Evolutionary conservation across 2,797 vertebrate species (phyloP).

Genomic region (Moxostoma hubbsi): DNA sequence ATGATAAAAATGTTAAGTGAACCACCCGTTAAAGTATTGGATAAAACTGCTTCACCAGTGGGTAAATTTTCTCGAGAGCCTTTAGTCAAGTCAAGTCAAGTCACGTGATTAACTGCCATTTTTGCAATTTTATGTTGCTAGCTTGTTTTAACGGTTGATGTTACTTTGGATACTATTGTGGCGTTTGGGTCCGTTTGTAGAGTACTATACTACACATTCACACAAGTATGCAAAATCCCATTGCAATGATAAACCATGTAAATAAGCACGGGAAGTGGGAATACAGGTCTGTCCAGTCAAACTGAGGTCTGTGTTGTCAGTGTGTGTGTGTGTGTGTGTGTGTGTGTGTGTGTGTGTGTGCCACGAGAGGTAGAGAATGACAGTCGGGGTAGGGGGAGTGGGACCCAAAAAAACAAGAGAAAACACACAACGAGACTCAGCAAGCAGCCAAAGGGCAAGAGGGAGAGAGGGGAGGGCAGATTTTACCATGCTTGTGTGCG

Average conservation of each 20-base stretch:
- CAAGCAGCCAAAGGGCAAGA: conserved; percentile 49
- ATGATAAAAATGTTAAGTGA: no score
- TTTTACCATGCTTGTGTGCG: conserved; percentile 47
- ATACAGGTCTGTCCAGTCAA: conserved; percentile 59
- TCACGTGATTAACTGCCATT: not conserved
- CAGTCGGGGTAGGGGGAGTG: conserved; percentile 28
- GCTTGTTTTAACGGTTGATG: not conserved
- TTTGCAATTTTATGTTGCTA: not conserved
- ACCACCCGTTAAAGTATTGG: not conserved
- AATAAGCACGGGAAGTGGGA: conserved; percentile 39
- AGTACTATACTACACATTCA: conserved; percentile 2
- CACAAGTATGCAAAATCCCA: conserved; percentile 48
- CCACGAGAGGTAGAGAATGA: conserved; percentile 11
- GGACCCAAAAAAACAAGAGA: conserved; percentile 40
- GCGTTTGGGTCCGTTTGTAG: conserved; percentile 25
- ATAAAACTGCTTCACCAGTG: conserved; percentile 11
- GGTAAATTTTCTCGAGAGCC: not conserved
- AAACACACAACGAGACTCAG: conserved; percentile 40
- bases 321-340: conserved; percentile 23
- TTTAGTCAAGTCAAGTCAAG: no score
- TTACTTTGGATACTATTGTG: conserved; percentile 1
- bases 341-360: conserved; percentile 22
- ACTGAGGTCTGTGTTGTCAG: conserved; percentile 2
- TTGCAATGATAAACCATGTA: conserved; percentile 34
- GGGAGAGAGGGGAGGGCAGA: conserved; percentile 41